A percentile compares a stretch with the other conserved stretches of the same genome.
These are phyloP conservation scores for Ormyrus rosae DNA, from an alignment of 2,888 invertebrate species.

Conservation along the genomic window DNA sequence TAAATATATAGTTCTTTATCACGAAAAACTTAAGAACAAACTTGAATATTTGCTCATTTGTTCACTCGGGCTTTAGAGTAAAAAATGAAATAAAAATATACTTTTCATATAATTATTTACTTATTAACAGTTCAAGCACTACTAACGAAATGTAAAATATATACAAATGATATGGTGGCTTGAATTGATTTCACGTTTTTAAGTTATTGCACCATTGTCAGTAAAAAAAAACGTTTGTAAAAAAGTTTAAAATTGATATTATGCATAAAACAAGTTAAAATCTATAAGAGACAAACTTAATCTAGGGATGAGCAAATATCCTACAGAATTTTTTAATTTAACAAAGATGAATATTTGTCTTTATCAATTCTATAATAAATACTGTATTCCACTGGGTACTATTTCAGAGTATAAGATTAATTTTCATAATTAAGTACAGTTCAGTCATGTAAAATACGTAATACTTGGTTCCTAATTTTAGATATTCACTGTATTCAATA, in stretches of 20 bases:
- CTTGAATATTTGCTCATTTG: conserved; percentile 37
- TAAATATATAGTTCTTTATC: conserved; percentile 1
- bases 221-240: conserved; percentile 48
- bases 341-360: conserved; percentile 23
- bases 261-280: conserved; percentile 18
- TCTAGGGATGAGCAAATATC: conserved; percentile 42
- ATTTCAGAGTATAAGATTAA: conserved; percentile 38
- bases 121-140: conserved; percentile 26
- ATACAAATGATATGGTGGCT: conserved; percentile 52
- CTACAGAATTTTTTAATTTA: conserved; percentile 9
- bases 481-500: conserved; percentile 28
- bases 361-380: conserved; percentile 31
- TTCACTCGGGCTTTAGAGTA: conserved; percentile 13
- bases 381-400: conserved; percentile 38
- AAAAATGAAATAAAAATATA: conserved; percentile 29
- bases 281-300: conserved; percentile 32
- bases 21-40: conserved; percentile 13
- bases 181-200: conserved; percentile 35
- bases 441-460: conserved; percentile 40
- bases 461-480: conserved; percentile 43
- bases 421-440: conserved; percentile 51
- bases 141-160: conserved; percentile 48
- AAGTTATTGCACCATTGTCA: conserved; percentile 53
- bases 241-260: conserved; percentile 27
- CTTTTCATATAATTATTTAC: conserved; percentile 32